Percentiles rank a stretch among this genome's conserved stretches.
These are phyloP conservation scores for Limnothrissa miodon DNA, from an alignment of 2,113 vertebrate genomes.

Conservation along the genomic window DNA sequence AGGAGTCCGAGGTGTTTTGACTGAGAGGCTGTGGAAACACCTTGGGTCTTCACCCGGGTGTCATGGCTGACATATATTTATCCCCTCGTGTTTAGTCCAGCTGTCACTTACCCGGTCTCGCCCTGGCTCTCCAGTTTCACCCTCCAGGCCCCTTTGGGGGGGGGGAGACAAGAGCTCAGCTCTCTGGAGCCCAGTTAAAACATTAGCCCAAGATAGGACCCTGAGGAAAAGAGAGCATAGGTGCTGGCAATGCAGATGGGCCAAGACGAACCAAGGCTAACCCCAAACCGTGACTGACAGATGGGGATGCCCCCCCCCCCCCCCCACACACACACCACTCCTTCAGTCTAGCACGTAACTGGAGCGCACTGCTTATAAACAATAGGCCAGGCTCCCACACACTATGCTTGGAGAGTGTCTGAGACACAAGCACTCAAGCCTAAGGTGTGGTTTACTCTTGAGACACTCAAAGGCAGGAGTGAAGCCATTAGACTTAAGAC, in stretches of 20 bases:
- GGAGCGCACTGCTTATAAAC: neutral
- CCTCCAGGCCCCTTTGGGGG: conserved; percentile 13
- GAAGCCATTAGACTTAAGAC: conserved; percentile 9
- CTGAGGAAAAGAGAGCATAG: no score
- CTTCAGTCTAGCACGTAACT: neutral
- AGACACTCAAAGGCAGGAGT: neutral
- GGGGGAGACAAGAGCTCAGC: neutral
- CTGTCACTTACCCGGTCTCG: conserved; percentile 18
- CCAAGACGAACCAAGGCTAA: neutral
- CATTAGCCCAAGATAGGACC: neutral
- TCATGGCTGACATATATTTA: conserved; percentile 15
- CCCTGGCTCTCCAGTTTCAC: conserved; percentile 26
- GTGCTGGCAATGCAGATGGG: neutral
- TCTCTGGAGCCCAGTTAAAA: neutral
- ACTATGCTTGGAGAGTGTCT: neutral
- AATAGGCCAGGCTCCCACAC: neutral
- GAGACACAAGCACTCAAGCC: neutral
- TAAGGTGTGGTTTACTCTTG: neutral
- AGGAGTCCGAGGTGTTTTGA: neutral
- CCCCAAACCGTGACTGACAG: neutral
- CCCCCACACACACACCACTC: no score
- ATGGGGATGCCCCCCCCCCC: neutral
- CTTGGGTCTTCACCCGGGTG: conserved; percentile 19
- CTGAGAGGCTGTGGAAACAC: neutral
- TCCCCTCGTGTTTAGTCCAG: conserved; percentile 8